phyloP scores from a whole-genome alignment of 2,113 vertebrate genomes.

The Barbus barbus region DNA sequence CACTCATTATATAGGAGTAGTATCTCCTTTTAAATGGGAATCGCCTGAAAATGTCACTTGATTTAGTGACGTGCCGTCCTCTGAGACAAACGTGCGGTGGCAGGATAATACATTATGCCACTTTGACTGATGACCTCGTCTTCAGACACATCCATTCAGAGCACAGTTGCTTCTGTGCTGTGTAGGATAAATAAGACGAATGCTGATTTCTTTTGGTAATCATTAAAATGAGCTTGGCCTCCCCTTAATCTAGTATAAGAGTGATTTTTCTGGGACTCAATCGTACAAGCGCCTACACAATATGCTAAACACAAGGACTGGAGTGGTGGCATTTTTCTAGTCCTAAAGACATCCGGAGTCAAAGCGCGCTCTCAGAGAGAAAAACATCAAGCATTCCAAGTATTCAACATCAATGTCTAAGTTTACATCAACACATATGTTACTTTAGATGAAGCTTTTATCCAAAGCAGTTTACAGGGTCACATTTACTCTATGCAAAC shows the following conservation, averaged over 20 bases:
- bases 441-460: not conserved
- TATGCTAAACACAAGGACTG: not conserved
- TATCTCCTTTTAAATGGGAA: not conserved
- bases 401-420: not conserved
- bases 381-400: not conserved
- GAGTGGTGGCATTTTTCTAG: slow-evolving; percentile 31
- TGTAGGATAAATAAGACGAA: slow-evolving; percentile 15
- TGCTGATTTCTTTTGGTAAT: slow-evolving; percentile 11
- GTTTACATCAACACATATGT: not conserved
- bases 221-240: not conserved
- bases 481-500: no score
- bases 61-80: not conserved
- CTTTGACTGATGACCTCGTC: slow-evolving; percentile 24
- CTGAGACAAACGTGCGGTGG: slow-evolving; percentile 8
- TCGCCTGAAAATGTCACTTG: slow-evolving; percentile 4
- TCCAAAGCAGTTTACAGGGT: not conserved
- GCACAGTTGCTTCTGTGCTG: not conserved
- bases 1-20: not conserved
- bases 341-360: not conserved
- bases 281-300: not conserved
- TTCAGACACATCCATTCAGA: not conserved
- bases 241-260: not conserved
- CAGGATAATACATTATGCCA: slow-evolving; percentile 27
- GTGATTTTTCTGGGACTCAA: not conserved
- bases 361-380: not conserved